Percentiles rank a stretch among this genome's conserved stretches.
phyloP scores from a whole-genome alignment of 2,113 vertebrate genomes.

The Rhabdomys dilectus region DNA sequence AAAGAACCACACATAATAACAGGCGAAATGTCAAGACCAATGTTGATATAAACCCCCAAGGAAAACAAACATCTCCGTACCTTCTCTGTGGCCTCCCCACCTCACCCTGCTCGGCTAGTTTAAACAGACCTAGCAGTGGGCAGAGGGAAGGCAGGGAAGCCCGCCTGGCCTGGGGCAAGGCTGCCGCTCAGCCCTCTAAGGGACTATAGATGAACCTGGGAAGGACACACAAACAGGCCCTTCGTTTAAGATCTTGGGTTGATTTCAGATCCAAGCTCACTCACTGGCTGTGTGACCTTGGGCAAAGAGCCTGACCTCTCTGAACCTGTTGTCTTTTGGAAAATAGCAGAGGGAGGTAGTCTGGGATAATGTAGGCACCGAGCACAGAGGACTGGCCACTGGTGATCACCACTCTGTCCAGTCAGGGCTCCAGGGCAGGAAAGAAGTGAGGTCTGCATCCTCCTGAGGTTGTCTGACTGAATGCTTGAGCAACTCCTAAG shows the following conservation, averaged over 20 bases:
- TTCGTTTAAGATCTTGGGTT: background rate
- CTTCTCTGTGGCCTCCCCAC: conserved; percentile 87
- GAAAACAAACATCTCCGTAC: conserved; percentile 91
- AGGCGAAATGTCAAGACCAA: conserved; percentile 91
- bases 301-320: conserved; percentile 51
- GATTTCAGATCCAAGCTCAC: background rate
- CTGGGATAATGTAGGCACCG: too few relatives aligned
- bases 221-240: background rate
- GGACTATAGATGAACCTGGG: background rate
- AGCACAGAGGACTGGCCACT: background rate
- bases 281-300: conserved; percentile 60
- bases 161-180: background rate
- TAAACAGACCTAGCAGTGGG: conserved; percentile 85
- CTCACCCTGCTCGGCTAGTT: conserved; percentile 87
- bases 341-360: background rate
- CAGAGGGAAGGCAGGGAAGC: conserved; percentile 60
- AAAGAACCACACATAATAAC: conserved; percentile 91
- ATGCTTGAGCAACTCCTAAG: background rate
- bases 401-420: background rate
- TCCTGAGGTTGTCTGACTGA: background rate
- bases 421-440: background rate
- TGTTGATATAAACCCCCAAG: conserved; percentile 91
- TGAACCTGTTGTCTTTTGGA: conserved; percentile 27
- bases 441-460: background rate
- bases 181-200: background rate